Percentiles rank a stretch among this genome's conserved stretches.
Conservation (phyloP, 2,797 vertebrate species). For the Chelon auratus region DNA sequence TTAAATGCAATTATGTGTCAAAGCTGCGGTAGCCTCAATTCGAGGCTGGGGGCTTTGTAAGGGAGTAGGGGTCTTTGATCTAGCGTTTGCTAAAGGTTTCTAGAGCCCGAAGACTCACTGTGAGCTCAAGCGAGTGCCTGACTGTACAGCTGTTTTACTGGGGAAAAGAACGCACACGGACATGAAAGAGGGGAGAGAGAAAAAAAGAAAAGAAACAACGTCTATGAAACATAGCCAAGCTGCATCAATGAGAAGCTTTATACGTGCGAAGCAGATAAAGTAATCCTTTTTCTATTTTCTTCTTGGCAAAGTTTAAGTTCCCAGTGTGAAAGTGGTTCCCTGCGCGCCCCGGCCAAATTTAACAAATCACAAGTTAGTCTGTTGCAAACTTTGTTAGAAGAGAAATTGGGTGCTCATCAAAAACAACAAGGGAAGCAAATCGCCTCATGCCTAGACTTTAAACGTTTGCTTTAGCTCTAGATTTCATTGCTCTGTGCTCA, state of each 20-base stretch:
- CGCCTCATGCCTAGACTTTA: constrained; percentile 2
- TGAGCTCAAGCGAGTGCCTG: constrained; percentile 42
- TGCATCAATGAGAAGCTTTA: constrained; percentile 42
- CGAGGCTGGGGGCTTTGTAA: constrained; percentile 61
- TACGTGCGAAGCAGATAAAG: constrained; percentile 42
- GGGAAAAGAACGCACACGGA: constrained; percentile 37
- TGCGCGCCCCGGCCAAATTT: constrained; percentile 33
- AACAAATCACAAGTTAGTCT: constrained; percentile 35
- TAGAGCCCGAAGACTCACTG: constrained; percentile 52
- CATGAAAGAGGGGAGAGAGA: constrained; percentile 29
- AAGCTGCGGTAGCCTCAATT: constrained; percentile 68
- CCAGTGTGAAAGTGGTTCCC: constrained; percentile 20
- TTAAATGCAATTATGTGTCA: constrained; percentile 73
- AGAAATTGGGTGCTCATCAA: neutral
- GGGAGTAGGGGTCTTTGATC: constrained; percentile 72
- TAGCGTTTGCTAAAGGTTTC: constrained; percentile 70
- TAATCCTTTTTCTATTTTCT: constrained; percentile 42
- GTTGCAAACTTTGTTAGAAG: constrained; percentile 24
- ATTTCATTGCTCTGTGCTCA: constrained; percentile 12
- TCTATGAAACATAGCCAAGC: constrained; percentile 36
- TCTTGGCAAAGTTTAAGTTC: constrained; percentile 29
- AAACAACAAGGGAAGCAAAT: constrained; percentile 1
- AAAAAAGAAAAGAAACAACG: constrained; percentile 10
- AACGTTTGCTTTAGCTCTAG: constrained; percentile 19
- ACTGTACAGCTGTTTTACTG: constrained; percentile 47